Base-by-base conservation (phyloP, 2,888 invertebrate species). In the Lithophane ornitopus region DNA sequence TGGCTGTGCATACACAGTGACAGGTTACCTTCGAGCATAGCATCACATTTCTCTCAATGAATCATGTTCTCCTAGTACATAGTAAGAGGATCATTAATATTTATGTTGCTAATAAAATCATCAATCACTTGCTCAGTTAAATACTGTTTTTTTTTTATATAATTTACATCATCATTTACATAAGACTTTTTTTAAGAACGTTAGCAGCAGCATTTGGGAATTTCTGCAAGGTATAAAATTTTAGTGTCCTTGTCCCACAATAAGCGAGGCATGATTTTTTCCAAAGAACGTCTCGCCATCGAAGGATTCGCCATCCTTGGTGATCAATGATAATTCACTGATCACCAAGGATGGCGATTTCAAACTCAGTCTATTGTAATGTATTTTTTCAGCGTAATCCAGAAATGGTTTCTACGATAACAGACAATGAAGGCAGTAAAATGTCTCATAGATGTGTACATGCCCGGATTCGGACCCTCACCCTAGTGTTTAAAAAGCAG, bases 31-130 rank as follows among this genome's bases (percentile, higher is more conserved):
- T 81, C 58, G 54, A 49, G 44, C 16, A 65, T 11, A 82, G 71
- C 78, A 78, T 78, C 71, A 78, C 68, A 81, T 81, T 81, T 78
- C 82, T 78, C 82, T 78, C 39, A 49, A 49, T 72, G 82, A 81
- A 49, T 81, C 78, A 82, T 67, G 58, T 16, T 34, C 39, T 28
- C 52, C 46, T 76, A 54, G 59, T 66, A 66, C 12, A 44, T 62
- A 66, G 58, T 58, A 62, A 71, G 56, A 62, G 12, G 69, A 34
- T 58, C 65, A 72, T 78, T 82, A 61, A 73, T 82, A 78, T 82
- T 68, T 68, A 71, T 70, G n/a, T 61, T 72, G n/a, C 41, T 68
- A 78, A 78, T 81, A 54, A 78, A 81, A 78, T 78, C 65, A 79
- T 73, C 49, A 82, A 78, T 83, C 70, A 70, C 14, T 44, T 49